A percentile compares a stretch with the other conserved stretches of the same genome.
Evolutionary conservation across 2,797 vertebrate genomes (phyloP).

Genomic region (Sarcophilus harrisii): DNA sequence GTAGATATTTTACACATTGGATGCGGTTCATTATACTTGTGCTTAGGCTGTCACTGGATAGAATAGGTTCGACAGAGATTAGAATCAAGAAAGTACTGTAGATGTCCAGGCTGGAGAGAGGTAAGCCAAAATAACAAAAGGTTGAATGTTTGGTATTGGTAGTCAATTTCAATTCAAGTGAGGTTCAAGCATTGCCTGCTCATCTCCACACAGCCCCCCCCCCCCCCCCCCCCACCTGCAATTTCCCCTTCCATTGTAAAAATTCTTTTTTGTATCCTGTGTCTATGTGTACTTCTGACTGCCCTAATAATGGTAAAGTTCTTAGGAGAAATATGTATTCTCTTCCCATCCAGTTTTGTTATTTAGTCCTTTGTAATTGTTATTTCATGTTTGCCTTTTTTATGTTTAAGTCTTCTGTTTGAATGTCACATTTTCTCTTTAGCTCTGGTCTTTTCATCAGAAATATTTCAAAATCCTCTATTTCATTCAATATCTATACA

Average conservation of each 20-base stretch:
- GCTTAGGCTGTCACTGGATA: neutral
- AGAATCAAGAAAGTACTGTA: neutral
- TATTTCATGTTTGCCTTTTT: no score
- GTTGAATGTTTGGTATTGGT: neutral
- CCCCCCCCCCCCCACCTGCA: neutral
- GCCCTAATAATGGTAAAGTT: neutral
- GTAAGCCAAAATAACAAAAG: neutral
- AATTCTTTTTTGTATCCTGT: neutral
- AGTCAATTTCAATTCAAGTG: neutral
- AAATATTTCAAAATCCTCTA: neutral
- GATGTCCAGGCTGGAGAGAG: neutral
- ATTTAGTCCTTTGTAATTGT: no score
- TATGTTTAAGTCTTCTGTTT: no score
- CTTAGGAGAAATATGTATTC: neutral
- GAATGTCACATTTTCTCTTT: neutral
- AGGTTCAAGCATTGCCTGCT: neutral
- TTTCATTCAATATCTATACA: neutral
- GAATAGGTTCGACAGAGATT: neutral
- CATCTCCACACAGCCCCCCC: no score
- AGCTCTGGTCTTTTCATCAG: neutral
- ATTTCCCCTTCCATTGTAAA: neutral
- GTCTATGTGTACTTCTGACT: neutral
- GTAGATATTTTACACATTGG: neutral
- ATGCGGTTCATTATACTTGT: neutral
- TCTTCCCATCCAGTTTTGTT: no score